Evolutionary conservation across 1,140 invertebrate genomes (phyloP).

Genomic region (Nomia melanderi): DNA sequence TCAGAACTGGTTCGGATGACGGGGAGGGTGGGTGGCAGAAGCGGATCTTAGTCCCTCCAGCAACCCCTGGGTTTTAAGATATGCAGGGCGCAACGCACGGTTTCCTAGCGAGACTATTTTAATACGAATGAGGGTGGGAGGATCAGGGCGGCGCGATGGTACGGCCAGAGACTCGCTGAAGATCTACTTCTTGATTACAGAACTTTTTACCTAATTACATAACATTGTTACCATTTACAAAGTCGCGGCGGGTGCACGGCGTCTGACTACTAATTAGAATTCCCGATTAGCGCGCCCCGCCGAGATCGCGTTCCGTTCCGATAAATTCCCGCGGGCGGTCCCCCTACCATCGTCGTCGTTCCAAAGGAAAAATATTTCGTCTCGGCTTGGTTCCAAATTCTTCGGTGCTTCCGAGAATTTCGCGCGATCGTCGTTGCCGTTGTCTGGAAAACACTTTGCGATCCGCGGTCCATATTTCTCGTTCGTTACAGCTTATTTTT

Average conservation of each 20-base stretch:
- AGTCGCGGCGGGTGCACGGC: constrained; percentile 60
- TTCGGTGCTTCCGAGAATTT: background rate
- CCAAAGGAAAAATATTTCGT: constrained; percentile 4
- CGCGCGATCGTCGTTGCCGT: too few species aligned
- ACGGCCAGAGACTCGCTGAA: constrained; percentile 67
- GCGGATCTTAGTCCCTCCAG: constrained; percentile 61
- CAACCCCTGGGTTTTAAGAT: constrained; percentile 74
- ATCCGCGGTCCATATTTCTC: too few species aligned
- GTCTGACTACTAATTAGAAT: constrained; percentile 71
- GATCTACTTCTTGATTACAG: constrained; percentile 78
- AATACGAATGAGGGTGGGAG: constrained; percentile 71
- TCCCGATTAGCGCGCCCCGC: constrained; percentile 59
- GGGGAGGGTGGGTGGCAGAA: constrained; percentile 13
- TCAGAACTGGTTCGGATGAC: constrained; percentile 56
- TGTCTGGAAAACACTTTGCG: too few species aligned
- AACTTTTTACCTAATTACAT: constrained; percentile 77
- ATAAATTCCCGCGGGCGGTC: constrained; percentile 51
- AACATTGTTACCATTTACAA: constrained; percentile 77
- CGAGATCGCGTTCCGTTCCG: constrained; percentile 59
- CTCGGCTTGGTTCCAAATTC: background rate
- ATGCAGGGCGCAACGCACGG: constrained; percentile 74
- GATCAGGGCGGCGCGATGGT: constrained; percentile 49
- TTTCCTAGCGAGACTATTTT: constrained; percentile 76
- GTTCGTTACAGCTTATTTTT: too few species aligned
- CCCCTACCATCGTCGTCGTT: background rate